Conservation (phyloP, 2,797 vertebrate species). For the Argentina silus region DNA sequence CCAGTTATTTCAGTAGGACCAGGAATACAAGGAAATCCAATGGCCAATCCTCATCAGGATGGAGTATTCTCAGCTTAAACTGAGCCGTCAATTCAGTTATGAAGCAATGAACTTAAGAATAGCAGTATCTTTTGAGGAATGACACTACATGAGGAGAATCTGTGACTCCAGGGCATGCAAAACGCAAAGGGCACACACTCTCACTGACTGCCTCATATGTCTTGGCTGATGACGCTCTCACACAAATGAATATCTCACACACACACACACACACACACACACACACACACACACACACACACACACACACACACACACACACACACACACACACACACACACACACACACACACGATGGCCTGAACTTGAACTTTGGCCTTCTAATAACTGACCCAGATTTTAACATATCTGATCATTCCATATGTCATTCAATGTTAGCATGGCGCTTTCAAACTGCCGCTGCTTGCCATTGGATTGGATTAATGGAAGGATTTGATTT, state of each 20-base stretch:
- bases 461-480: neutral
- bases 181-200: slow-evolving; percentile 28
- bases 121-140: slow-evolving; percentile 41
- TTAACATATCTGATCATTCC: neutral
- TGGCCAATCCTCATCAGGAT: slow-evolving; percentile 16
- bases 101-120: slow-evolving; percentile 12
- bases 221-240: slow-evolving; percentile 8
- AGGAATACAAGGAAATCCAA: slow-evolving; percentile 2
- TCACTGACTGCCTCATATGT: slow-evolving; percentile 16
- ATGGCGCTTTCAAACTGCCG: neutral
- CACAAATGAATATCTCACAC: neutral
- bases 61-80: slow-evolving; percentile 18
- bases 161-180: slow-evolving; percentile 25
- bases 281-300: neutral
- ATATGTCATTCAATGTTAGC: neutral
- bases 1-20: neutral
- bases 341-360: no score
- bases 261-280: neutral
- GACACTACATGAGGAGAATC: slow-evolving; percentile 30
- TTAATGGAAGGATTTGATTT: no score
- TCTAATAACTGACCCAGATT: neutral
- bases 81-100: slow-evolving; percentile 43
- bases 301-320: neutral
- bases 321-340: no score
- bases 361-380: neutral